Evolutionary conservation across 2,888 invertebrate genomes (phyloP), one percentile per base, ranked within the genome.

Genomic region (Dexiosoma caninum): DNA sequence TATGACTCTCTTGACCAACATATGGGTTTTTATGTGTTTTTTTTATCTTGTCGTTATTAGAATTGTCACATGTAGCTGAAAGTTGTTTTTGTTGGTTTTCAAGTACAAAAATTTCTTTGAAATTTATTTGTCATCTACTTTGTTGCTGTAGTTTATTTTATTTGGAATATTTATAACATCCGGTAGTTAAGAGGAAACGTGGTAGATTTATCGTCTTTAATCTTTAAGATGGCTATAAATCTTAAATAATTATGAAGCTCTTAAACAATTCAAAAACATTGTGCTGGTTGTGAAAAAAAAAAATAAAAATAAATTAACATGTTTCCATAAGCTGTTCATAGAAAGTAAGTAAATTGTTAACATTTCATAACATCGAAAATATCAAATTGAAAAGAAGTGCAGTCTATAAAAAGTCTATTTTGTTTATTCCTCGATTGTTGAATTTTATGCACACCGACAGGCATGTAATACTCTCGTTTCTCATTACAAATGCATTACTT

Each of bases 101-200:
- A 12, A 12, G 14, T 42, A 35, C 1, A 12, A 12, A n/a, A 42
- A 42, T 51, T 70, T 46, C 55, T 46, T 40, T 69, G 35, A 55
- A 76, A 53, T 69, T 70, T 32, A 6, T 40, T 59, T 35, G n/a
- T 35, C 9, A 27, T 76, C 32, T 49, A 16, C 21, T 53, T 53
- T 19, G n/a, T n/a, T n/a, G 27, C 51, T 53, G 46, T 46, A 21
- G 46, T 62, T 23, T 21, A 46, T 16, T 62, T 67, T 62, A 27
- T 49, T 64, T 75, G 16, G 21, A 19, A 66, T 66, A 80, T 80
- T 80, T 80, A 80, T 80, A 46, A 53, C 79, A 80, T 80, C 79
- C 75, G 79, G 79, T 69, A 37, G 64, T 62, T 62, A 49, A 70
- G 70, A 79, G 79, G 79, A 79, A 79, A 75, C 70, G 70, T 70